Percentiles rank a stretch among this genome's conserved stretches.
These are phyloP conservation scores for Anarrhichthys ocellatus DNA, from an alignment of 2,113 vertebrate species.

Conservation along the genomic window DNA sequence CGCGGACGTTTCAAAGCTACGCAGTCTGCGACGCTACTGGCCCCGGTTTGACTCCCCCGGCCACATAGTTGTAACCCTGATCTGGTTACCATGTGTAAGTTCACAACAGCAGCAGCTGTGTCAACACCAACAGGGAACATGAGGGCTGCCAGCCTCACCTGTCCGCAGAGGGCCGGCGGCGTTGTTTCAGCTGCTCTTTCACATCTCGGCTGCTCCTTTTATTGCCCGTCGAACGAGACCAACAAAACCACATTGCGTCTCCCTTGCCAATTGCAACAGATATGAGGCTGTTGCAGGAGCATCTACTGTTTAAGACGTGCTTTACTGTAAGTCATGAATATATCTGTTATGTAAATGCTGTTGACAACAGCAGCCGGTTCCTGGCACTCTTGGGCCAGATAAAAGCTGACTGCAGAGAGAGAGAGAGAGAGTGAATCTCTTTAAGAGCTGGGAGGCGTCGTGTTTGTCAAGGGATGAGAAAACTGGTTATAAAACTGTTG, in stretches of 20 bases:
- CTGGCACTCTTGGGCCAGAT: constrained; percentile 48
- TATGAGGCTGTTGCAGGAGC: not conserved
- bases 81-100: constrained; percentile 56
- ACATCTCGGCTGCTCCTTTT: constrained; percentile 26
- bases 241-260: not conserved
- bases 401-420: constrained; percentile 53
- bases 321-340: constrained; percentile 31
- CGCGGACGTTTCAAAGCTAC: not conserved
- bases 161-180: constrained; percentile 34
- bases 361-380: constrained; percentile 36
- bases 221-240: constrained; percentile 8
- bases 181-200: constrained; percentile 63
- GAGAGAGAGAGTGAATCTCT: constrained; percentile 40
- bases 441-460: constrained; percentile 42
- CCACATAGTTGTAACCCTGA: constrained; percentile 12
- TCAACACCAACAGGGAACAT: constrained; percentile 68
- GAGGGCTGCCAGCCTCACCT: constrained; percentile 65
- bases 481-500: constrained; percentile 37
- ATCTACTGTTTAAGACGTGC: not conserved
- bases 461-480: constrained; percentile 45
- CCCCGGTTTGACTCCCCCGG: not conserved
- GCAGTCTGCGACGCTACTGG: not conserved
- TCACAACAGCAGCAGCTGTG: constrained; percentile 75
- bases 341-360: constrained; percentile 31
- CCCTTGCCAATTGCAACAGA: not conserved